Conservation (phyloP, 2,113 vertebrate genomes). For the Cnemophilus loriae region DNA sequence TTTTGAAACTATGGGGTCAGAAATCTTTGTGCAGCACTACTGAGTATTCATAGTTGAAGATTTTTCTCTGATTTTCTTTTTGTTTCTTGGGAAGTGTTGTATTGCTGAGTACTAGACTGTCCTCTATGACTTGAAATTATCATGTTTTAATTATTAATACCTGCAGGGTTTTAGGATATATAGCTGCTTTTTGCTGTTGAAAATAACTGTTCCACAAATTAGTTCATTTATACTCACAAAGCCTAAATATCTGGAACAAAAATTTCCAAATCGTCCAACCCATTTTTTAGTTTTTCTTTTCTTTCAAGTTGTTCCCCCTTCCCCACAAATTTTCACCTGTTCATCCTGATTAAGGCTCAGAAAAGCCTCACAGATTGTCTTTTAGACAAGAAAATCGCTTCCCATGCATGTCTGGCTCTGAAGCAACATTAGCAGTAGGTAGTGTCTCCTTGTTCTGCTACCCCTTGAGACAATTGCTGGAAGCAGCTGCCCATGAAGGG, state of each 20-base stretch:
- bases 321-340: neutral
- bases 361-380: neutral
- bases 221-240: neutral
- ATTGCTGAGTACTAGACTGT: neutral
- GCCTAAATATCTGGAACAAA: neutral
- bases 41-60: neutral
- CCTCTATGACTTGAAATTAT: neutral
- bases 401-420: neutral
- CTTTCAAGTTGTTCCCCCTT: neutral
- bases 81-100: neutral
- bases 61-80: neutral
- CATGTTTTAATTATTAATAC: neutral
- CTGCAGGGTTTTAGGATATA: neutral
- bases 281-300: neutral
- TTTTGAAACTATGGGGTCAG: neutral
- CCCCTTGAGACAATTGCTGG: neutral
- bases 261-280: neutral
- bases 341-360: neutral
- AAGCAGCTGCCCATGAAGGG: neutral
- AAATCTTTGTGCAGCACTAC: neutral
- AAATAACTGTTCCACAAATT: neutral
- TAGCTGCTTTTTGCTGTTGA: neutral
- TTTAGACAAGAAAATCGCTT: neutral
- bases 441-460: neutral
- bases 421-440: neutral